Base-by-base conservation (phyloP, 2,797 vertebrate genomes). In the Liparis tanakae region DNA sequence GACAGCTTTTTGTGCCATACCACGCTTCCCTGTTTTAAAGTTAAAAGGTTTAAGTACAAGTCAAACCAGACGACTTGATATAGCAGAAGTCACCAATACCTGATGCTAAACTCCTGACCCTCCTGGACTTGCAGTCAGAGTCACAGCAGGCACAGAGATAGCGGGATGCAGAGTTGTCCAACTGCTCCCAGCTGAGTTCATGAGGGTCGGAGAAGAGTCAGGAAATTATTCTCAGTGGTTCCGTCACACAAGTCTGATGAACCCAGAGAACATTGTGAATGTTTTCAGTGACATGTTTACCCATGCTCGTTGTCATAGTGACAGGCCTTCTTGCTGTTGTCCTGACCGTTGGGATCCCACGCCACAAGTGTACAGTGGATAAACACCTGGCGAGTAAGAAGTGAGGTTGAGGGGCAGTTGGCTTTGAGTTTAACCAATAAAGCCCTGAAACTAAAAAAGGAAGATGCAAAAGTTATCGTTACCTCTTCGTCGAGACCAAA, bases 81-180 rank as follows among this genome's bases (percentile, higher is more conserved):
- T 0, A 56, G 8, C 3, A 37, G 33, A 25, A 5, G n/a, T 7
- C 18, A 0, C 17, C 55, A 14, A 22, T 82, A 94, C 93, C 93
- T 13, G 79, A n/a, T 3, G 17, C 44, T 46, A 48, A 0, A 37
- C 85, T 88, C 22, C 93, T 92, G 0, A 0, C 77, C 51, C 18
- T 90, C 58, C 91, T 91, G 41, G 86, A 58, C 17, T 48, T 86
- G 82, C 94, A 95, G 58, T 25, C 85, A 1, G 91, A 84, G 0
- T 94, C 92, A 76, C 94, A 95, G 78, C 94, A 95, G 68, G 80
- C 81, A 74, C 94, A 95, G 0, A 94, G 41, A 3, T 70, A 55
- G 59, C 67, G 93, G 0, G 84, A 67, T 0, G 70, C 62, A 3
- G 86, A 59, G 53, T 94, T 83, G 37, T 95, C 94, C 70, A 94